Evolutionary conservation across 2,888 invertebrate genomes (phyloP).

Genomic region (Andrena camellia): DNA sequence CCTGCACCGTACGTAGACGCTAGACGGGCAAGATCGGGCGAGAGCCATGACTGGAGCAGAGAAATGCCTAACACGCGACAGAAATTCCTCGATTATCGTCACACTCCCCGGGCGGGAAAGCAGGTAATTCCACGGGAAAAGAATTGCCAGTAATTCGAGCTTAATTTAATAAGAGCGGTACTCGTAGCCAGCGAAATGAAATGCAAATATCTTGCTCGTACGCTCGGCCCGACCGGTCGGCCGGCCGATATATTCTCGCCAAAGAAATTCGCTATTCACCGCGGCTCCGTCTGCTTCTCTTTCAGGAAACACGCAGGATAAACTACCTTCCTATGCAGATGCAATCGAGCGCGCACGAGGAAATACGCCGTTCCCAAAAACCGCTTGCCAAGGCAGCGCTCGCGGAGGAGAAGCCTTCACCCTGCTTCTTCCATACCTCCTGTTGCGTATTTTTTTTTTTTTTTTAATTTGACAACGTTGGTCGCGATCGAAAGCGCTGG

Average conservation of each 20-base stretch:
- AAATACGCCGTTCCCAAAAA: constrained; percentile 28
- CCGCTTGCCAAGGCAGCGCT: background rate
- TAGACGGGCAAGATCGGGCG: background rate
- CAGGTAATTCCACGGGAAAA: constrained; percentile 17
- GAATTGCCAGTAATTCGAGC: constrained; percentile 60
- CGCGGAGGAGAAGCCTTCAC: background rate
- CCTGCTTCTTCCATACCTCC: background rate
- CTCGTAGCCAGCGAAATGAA: constrained; percentile 49
- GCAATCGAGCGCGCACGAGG: constrained; percentile 60
- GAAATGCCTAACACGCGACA: constrained; percentile 18
- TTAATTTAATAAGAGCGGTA: constrained; percentile 65
- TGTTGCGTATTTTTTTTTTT: no score
- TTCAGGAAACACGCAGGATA: constrained; percentile 55
- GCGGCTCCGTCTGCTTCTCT: constrained; percentile 26
- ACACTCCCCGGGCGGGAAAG: background rate
- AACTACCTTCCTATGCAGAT: constrained; percentile 66
- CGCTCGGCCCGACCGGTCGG: background rate
- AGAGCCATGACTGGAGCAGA: no score
- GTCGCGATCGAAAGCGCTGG: no score
- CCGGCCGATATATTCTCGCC: constrained; percentile 28
- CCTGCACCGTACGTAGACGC: no score
- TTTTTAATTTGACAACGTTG: background rate
- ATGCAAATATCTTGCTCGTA: constrained; percentile 57
- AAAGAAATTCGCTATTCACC: constrained; percentile 57
- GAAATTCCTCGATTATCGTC: constrained; percentile 37